Base-by-base conservation (phyloP, 2,888 invertebrate genomes). In the Nomada ferruginata region DNA sequence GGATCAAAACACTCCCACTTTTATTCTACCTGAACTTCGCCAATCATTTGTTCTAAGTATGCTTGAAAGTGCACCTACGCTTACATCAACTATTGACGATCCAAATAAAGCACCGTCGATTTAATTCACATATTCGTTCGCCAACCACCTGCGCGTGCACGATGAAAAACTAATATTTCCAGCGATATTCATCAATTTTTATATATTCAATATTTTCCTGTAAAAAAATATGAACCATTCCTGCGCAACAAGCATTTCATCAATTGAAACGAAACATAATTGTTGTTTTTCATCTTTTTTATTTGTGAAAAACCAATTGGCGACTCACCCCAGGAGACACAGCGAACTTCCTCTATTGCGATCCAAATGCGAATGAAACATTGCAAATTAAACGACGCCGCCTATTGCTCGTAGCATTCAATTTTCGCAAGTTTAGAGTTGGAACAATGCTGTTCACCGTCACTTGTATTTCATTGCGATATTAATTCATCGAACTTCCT, bases 81-180 rank as follows among this genome's bases (percentile, higher is more conserved):
- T n/a, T 9, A 15, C 50, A 60, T 29, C 47, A 26, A 18, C n/a
- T 13, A 69, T 29, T 13, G 9, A 36, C 47, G 29, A 50, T 59
- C 10, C 29, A 50, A 59, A 47, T 70, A 60, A 60, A 70, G 59
- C 70, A 15, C 26, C 59, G 59, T 70, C 70, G 29, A 47, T 70
- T 60, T 50, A 29, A 57, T n/a, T 44, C 44, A 11, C 18, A 36
- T 42, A 57, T 69, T 57, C 69, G 44, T 44, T 44, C 44, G 15
- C 10, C 4, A 3, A 1, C 9, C 2, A 20, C 20, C 26, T 59
- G 26, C n/a, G 20, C 18, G 20, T 13, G 11, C 15, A 9, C 15
- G 3, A 0, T 11, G 4, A 13, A 60, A 20, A 29, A 47, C 47
- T 59, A 70, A 70, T 50, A 59, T 26, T 29, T 50, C 29, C 15